phyloP scores from a whole-genome alignment of 2,888 invertebrate genomes.

The Patella pellucida region DNA sequence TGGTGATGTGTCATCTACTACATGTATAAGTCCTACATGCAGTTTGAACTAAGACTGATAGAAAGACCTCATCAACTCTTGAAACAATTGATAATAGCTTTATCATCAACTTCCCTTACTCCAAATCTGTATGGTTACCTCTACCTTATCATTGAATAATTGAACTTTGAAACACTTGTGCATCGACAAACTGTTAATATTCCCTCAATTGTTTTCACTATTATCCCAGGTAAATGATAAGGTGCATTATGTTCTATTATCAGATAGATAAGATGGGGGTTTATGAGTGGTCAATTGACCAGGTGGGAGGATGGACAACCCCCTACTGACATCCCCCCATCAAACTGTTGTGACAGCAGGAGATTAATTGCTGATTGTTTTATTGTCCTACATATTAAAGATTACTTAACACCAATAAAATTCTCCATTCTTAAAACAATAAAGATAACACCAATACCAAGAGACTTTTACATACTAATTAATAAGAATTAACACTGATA shows the following conservation, averaged over 20 bases:
- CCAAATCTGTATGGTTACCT: background rate
- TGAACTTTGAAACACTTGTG: slow-evolving; percentile 9
- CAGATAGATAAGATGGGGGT: background rate
- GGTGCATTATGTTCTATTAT: background rate
- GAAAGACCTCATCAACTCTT: too few relatives aligned
- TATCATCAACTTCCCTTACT: slow-evolving; percentile 4
- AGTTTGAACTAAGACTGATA: too few relatives aligned
- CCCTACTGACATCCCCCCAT: background rate
- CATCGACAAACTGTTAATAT: slow-evolving; percentile 10
- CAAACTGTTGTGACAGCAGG: background rate
- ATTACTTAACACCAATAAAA: too few relatives aligned
- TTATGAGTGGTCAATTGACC: background rate
- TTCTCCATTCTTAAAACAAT: too few relatives aligned
- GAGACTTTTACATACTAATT: too few relatives aligned
- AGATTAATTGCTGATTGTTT: slow-evolving; percentile 4
- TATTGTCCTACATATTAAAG: background rate
- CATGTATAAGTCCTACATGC: too few relatives aligned
- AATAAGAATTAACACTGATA: too few relatives aligned
- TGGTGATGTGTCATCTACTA: too few relatives aligned
- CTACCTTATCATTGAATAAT: slow-evolving; percentile 5
- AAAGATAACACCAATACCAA: too few relatives aligned
- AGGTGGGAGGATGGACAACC: slow-evolving; percentile 5
- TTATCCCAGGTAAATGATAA: background rate
- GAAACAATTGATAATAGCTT: background rate
- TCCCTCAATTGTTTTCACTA: slow-evolving; percentile 9